Base-by-base conservation (phyloP, 2,888 invertebrate genomes). In the Prostheceraeus crozeri region DNA sequence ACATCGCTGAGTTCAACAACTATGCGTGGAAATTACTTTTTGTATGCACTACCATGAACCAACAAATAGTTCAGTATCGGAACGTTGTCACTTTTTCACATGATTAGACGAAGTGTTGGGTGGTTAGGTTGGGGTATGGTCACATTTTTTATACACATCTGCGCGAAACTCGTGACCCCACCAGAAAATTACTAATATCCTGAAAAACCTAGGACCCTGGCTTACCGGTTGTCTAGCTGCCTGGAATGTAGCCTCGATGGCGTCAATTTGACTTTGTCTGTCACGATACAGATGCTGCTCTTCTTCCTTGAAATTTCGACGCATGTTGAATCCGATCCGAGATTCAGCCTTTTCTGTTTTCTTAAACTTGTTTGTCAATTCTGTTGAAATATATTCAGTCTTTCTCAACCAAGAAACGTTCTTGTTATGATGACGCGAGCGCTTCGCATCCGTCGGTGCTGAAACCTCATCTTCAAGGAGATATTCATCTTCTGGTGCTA, bases 301-400 rank as follows among this genome's bases (percentile, higher is more conserved):
- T 72, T 93, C 91, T 70, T 88, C 88, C 71, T 87, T 84, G 67
- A 77, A 71, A 72, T n/a, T n/a, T n/a, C 85, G 86, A 77, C 91
- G 93, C 77, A 96, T 94, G 67, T 89, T 93, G 78, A 89, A 96
- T 72, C 96, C 98, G 59, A 98, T 91, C 83, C 93, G 96, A 0
- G 94, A 91, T 81, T 98, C 98, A 73, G 91, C 90, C 81, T 94
- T 91, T 72, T 96, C 94, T 66, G 88, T 86, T 75, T 89, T 87
- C 74, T 93, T 91, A 77, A 93, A 96, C 64, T 96, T 82, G 19
- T 94, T 96, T 76, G 90, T 93, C 8, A 58, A 31, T 78, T 98
- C 98, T 35, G 96, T 94, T 2, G 94, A 94, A 70, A 98, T 98
- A 72, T 99, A 98, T 76, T 98, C 98, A 0, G 98, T 98, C 67